phyloP scores from a whole-genome alignment of 2,888 invertebrate genomes.

The Mesopsocus fuscifrons region DNA sequence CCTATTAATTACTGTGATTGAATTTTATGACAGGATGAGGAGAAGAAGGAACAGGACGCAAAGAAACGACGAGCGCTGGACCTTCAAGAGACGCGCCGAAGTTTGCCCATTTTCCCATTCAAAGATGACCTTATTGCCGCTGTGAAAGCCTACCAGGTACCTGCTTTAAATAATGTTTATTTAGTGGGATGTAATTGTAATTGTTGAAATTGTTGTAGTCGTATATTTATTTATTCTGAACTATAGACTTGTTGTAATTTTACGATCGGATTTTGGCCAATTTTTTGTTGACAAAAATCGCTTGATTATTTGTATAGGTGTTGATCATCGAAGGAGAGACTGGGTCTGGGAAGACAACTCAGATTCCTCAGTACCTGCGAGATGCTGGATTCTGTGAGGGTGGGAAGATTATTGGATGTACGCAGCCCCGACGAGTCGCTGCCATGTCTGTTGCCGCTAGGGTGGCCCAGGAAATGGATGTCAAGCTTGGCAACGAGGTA shows the following conservation, averaged over 20 bases:
- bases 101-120: constrained; percentile 88
- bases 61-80: constrained; percentile 50
- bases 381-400: constrained; percentile 78
- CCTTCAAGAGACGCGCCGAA: constrained; percentile 80
- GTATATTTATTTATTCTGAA: too few species aligned
- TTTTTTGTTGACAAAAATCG: too few species aligned
- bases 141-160: constrained; percentile 65
- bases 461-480: constrained; percentile 94
- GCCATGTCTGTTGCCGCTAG: constrained; percentile 99
- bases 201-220: too few species aligned
- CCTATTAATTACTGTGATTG: too few species aligned
- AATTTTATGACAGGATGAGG: constrained; percentile 28
- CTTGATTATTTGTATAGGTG: constrained; percentile 35
- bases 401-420: constrained; percentile 86
- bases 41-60: constrained; percentile 40
- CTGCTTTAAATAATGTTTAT: not conserved
- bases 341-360: constrained; percentile 97
- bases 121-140: constrained; percentile 75
- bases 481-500: constrained; percentile 86
- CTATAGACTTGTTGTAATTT: too few species aligned
- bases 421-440: constrained; percentile 92
- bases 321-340: constrained; percentile 97
- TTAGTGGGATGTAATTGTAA: too few species aligned
- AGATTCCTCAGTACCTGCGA: constrained; percentile 93
- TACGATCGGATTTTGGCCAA: not conserved